phyloP scores from a whole-genome alignment of 2,797 vertebrate genomes.

The Tokudaia tokunoshimensis region DNA sequence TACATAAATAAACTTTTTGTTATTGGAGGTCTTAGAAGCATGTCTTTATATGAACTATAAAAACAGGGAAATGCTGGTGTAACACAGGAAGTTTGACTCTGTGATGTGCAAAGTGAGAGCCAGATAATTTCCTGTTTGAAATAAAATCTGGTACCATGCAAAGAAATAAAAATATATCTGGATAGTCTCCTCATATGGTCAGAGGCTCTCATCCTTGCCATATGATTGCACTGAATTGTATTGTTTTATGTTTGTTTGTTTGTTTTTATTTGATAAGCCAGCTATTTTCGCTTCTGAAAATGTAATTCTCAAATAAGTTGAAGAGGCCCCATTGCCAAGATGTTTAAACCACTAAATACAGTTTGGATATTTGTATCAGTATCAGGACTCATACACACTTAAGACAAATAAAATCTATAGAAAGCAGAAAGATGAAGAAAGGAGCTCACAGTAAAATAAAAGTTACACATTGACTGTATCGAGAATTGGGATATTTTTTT shows the following conservation, averaged over 20 bases:
- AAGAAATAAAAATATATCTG: slow-evolving; percentile 78
- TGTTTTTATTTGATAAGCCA: not conserved
- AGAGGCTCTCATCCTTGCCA: slow-evolving; percentile 66
- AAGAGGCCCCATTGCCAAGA: slow-evolving; percentile 66
- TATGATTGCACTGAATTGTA: not conserved
- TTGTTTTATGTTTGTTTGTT: not conserved
- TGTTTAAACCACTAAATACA: slow-evolving; percentile 6
- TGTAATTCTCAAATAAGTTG: slow-evolving; percentile 58
- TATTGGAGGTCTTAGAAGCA: slow-evolving; percentile 87
- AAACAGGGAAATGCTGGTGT: slow-evolving; percentile 88
- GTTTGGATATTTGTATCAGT: not conserved
- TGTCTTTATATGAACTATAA: slow-evolving; percentile 89
- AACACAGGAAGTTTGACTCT: slow-evolving; percentile 83
- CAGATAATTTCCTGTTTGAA: slow-evolving; percentile 80
- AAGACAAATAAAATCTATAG: not conserved
- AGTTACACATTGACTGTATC: not conserved
- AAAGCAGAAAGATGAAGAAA: not conserved
- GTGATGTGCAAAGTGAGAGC: slow-evolving; percentile 76
- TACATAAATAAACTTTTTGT: slow-evolving; percentile 89
- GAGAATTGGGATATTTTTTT: not conserved
- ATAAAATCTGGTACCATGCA: slow-evolving; percentile 52
- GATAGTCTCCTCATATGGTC: slow-evolving; percentile 61
- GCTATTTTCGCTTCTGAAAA: slow-evolving; percentile 48
- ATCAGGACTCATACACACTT: not conserved
- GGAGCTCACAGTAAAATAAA: not conserved